Evolutionary conservation across 1,140 invertebrate genomes (phyloP), one percentile per base, ranked within the genome.

Genomic region (Zaprionus nigranus): DNA sequence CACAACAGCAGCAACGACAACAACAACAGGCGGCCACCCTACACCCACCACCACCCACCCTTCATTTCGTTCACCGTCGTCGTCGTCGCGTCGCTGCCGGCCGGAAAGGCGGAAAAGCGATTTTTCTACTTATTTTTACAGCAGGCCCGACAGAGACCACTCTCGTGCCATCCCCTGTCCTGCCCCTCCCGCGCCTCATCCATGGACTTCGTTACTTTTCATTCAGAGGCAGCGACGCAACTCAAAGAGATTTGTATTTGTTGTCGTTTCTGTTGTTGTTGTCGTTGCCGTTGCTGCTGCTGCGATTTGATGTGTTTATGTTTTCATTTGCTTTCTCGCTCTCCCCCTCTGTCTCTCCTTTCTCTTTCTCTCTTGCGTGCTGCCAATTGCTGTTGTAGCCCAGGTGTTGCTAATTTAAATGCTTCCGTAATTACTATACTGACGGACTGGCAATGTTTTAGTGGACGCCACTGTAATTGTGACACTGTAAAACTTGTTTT

Each of bases 331-430:
- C 40, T 24, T 24, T 6, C 22, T 28, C 40, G 13, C 2, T 58
- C 30, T 22, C 57, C 40, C 15, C 22, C 70, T 24, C 34, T 51
- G n/a, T n/a, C 22, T 57, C 56, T 15, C 26, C 15, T 24, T 60
- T 22, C 24, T 46, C 59, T 17, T 40, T 20, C 75, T 66, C 46
- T 34, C 51, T 69, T 77, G 57, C 66, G 38, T 71, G 30, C 30
- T 83, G 83, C 80, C 83, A 87, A 88, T 88, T 78, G 65, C 70
- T 57, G 24, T 17, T 72, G 65, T 68, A 36, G 65, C 64, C 85
- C 84, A 90, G 85, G 85, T 90, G 86, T 72, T 88, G 84, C 85
- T 81, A 88, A 88, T 88, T 88, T 80, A 88, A 87, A 87, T 88
- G 80, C 70, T 76, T 67, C 75, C 68, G 72, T 82, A 87, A 86